phyloP scores from a whole-genome alignment of 1,140 invertebrate species.

The Aphaenogaster ashmeadi region DNA sequence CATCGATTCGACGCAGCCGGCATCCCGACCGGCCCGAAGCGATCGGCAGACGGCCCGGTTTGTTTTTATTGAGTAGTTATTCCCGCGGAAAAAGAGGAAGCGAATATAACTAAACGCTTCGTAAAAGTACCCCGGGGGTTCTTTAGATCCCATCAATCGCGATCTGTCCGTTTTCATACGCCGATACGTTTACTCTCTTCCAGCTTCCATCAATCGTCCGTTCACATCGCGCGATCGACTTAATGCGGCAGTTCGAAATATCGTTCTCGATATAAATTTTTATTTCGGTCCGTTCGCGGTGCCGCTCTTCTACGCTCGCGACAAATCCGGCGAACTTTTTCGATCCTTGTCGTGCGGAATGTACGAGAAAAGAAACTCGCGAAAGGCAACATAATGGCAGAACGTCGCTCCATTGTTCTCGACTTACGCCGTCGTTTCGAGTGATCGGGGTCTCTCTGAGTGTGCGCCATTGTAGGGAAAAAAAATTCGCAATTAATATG shows the following conservation, averaged over 20 bases:
- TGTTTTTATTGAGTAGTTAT: slow-evolving; percentile 68
- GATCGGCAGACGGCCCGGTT: slow-evolving; percentile 53
- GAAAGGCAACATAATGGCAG: slow-evolving; percentile 9
- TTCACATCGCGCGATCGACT: slow-evolving; percentile 44
- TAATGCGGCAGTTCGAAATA: slow-evolving; percentile 32
- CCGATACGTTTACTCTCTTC: slow-evolving; percentile 53
- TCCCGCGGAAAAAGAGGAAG: slow-evolving; percentile 56
- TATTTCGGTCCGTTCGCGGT: background rate
- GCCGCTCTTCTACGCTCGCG: background rate
- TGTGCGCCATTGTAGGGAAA: background rate
- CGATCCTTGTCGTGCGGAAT: background rate
- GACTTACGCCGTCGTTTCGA: slow-evolving; percentile 9
- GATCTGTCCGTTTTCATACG: slow-evolving; percentile 50
- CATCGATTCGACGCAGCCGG: slow-evolving; percentile 45
- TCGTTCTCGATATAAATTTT: slow-evolving; percentile 34
- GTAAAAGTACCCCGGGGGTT: slow-evolving; percentile 65
- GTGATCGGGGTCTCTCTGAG: background rate
- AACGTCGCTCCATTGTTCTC: slow-evolving; percentile 41
- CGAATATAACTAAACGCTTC: slow-evolving; percentile 71
- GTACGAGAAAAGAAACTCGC: background rate
- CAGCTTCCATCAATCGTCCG: slow-evolving; percentile 48
- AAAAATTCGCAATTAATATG: slow-evolving; percentile 41
- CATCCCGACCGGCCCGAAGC: slow-evolving; percentile 35
- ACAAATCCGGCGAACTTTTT: background rate
- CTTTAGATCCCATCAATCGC: slow-evolving; percentile 60